These are phyloP conservation scores for Axinella damicornis DNA, from an alignment of 37 sponge, comb jelly and placozoan species.

Conservation along the genomic window DNA sequence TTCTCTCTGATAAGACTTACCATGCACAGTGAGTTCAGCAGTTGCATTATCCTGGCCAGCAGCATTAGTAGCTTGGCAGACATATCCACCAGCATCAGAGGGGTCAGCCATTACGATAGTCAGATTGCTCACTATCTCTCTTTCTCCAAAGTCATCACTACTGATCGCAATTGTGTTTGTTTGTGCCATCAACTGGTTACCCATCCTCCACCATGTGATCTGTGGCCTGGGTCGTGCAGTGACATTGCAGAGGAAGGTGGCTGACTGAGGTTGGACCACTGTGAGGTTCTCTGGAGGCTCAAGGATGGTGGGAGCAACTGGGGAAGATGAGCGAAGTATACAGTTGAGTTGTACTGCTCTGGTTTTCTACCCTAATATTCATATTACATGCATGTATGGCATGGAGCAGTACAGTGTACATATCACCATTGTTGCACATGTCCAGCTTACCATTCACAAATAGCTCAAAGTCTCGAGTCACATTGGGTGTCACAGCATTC, in stretches of 20 bases:
- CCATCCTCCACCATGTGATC: conserved; percentile 54
- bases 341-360: too few relatives aligned
- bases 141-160: neutral
- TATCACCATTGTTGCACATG: too few relatives aligned
- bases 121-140: conserved; percentile 16
- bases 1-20: conserved; percentile 27
- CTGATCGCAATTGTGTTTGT: too few relatives aligned
- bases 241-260: conserved; percentile 41
- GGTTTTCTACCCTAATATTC: too few relatives aligned
- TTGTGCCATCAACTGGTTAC: neutral
- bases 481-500: conserved; percentile 8
- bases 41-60: neutral
- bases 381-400: too few relatives aligned
- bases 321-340: neutral
- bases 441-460: conserved; percentile 47
- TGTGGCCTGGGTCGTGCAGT: conserved; percentile 49
- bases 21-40: conserved; percentile 54
- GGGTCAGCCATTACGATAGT: conserved; percentile 8
- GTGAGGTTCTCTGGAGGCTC: conserved; percentile 14
- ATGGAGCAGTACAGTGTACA: too few relatives aligned
- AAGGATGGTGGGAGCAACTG: conserved; percentile 53
- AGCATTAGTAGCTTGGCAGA: conserved; percentile 48
- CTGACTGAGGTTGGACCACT: conserved; percentile 5
- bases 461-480: conserved; percentile 12
- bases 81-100: conserved; percentile 50